These are phyloP conservation scores for Puma concolor DNA, from an alignment of 2,113 vertebrate species.

Conservation along the genomic window DNA sequence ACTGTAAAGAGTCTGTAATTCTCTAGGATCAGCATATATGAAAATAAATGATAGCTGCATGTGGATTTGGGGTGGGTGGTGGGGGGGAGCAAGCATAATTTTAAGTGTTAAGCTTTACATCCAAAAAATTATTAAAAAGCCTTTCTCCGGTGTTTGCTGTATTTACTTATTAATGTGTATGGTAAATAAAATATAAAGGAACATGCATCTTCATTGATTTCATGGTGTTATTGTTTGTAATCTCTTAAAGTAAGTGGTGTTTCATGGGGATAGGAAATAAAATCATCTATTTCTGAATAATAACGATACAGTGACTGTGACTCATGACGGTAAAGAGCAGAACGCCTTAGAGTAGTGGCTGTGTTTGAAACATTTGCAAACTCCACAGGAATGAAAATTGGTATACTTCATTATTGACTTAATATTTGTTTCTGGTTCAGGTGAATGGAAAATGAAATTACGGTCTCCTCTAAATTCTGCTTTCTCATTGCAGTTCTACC, in stretches of 20 bases:
- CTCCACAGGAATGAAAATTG: background rate
- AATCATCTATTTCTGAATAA: background rate
- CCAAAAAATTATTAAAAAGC: slow-evolving; percentile 53
- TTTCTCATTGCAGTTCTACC: background rate
- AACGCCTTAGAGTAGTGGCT: background rate
- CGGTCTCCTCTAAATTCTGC: slow-evolving; percentile 4
- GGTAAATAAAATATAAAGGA: slow-evolving; percentile 66
- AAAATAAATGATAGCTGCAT: slow-evolving; percentile 46
- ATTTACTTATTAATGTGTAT: slow-evolving; percentile 64
- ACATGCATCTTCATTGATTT: background rate
- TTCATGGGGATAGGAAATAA: background rate
- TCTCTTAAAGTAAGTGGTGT: background rate
- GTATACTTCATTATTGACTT: background rate
- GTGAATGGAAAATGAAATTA: slow-evolving; percentile 37
- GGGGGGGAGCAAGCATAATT: slow-evolving; percentile 19
- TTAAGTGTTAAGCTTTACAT: slow-evolving; percentile 69
- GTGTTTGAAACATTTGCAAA: background rate
- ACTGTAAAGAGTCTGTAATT: background rate
- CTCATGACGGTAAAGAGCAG: background rate
- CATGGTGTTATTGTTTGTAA: slow-evolving; percentile 1
- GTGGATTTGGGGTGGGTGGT: slow-evolving; percentile 40
- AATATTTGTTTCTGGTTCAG: slow-evolving; percentile 23
- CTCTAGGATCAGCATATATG: slow-evolving; percentile 57
- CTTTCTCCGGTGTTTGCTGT: slow-evolving; percentile 61
- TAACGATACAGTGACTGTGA: background rate